phyloP scores from a whole-genome alignment of 2,797 vertebrate genomes.

The Avahi laniger region DNA sequence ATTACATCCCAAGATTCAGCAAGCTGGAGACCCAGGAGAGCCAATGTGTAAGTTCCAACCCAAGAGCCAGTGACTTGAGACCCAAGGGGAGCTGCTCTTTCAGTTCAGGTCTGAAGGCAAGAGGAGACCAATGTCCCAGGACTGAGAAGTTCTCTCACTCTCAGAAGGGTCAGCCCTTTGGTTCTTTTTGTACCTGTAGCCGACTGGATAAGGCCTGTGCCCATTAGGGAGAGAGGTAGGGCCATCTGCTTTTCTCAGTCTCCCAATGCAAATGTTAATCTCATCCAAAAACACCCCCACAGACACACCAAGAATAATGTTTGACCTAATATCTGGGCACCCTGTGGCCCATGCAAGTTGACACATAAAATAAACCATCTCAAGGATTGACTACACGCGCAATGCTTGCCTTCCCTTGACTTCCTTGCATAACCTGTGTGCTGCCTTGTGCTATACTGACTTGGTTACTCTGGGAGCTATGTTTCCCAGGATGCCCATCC shows the following conservation, averaged over 20 bases:
- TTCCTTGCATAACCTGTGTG: not conserved
- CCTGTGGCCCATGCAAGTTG: not conserved
- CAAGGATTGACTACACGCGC: not conserved
- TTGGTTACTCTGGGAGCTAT: not conserved
- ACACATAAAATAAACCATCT: not conserved
- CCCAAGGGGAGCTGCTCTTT: not conserved
- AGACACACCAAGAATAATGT: not conserved
- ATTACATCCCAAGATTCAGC: not conserved
- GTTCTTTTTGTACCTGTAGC: accelerated
- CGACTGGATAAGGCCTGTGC: not conserved
- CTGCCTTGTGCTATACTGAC: not conserved
- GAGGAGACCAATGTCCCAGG: not conserved
- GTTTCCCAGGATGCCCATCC: not conserved
- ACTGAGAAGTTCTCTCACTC: no score
- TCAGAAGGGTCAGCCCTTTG: not conserved
- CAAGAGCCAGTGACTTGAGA: not conserved
- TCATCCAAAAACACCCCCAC: not conserved
- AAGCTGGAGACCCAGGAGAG: not conserved
- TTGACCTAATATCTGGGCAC: not conserved
- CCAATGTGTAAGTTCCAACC: not conserved
- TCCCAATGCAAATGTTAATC: not conserved
- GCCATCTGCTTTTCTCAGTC: not conserved
- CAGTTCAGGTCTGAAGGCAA: not conserved
- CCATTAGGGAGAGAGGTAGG: not conserved
- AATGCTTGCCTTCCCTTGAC: not conserved